These are phyloP conservation scores for Nematolebias whitei DNA, from an alignment of 2,113 vertebrate genomes.

Conservation along the genomic window DNA sequence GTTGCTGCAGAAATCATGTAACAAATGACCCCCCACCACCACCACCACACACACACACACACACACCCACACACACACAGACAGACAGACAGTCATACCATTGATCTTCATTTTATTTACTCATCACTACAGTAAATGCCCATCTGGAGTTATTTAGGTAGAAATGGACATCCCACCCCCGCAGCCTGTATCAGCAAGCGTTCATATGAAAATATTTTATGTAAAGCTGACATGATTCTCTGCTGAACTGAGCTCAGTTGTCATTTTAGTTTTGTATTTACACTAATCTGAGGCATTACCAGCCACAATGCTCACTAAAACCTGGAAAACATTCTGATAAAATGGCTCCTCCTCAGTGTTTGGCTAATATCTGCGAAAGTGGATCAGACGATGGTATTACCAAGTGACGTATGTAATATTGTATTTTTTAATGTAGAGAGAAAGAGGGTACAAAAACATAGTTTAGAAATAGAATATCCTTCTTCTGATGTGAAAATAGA, in stretches of 20 bases:
- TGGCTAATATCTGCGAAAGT: slow-evolving; percentile 52
- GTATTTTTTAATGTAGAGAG: not conserved
- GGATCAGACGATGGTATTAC: slow-evolving; percentile 32
- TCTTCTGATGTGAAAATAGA: slow-evolving; percentile 3
- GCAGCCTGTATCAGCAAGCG: slow-evolving; percentile 38
- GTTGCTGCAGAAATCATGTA: slow-evolving; percentile 62
- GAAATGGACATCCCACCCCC: slow-evolving; percentile 40
- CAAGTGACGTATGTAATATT: slow-evolving; percentile 29
- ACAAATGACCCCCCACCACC: slow-evolving; percentile 56
- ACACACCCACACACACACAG: too few species aligned
- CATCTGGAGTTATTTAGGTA: slow-evolving; percentile 56
- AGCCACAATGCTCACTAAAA: slow-evolving; percentile 10
- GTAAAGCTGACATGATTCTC: slow-evolving; percentile 62
- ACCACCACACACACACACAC: too few species aligned
- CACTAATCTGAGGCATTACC: slow-evolving; percentile 61
- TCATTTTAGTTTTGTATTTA: slow-evolving; percentile 65
- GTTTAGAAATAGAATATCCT: not conserved
- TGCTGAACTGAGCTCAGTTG: slow-evolving; percentile 37
- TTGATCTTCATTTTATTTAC: slow-evolving; percentile 70
- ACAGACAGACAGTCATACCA: too few species aligned
- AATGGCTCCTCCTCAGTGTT: slow-evolving; percentile 47
- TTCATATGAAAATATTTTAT: slow-evolving; percentile 55
- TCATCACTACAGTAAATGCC: slow-evolving; percentile 65
- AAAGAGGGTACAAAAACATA: not conserved
- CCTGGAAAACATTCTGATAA: slow-evolving; percentile 43